phyloP scores from a whole-genome alignment of 2,797 vertebrate species.

The Bovichtus diacanthus region DNA sequence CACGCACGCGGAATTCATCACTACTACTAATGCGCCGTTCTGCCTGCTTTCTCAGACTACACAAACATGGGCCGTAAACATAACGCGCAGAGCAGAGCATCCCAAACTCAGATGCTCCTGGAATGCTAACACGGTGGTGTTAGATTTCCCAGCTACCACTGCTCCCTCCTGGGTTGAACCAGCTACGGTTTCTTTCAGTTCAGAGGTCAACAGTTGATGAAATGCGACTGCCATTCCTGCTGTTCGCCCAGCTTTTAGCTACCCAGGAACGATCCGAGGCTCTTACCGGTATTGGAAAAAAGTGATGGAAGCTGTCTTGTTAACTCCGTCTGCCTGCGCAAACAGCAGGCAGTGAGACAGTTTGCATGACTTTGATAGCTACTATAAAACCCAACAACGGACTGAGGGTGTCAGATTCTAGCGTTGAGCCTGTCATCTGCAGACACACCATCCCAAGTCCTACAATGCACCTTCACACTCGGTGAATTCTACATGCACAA shows the following conservation, averaged over 20 bases:
- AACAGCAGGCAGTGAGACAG: conserved; percentile 8
- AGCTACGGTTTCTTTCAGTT: conserved; percentile 61
- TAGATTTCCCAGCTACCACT: conserved; percentile 72
- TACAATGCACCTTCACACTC: conserved; percentile 45
- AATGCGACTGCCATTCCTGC: conserved; percentile 44
- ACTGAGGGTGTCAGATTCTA: conserved; percentile 35
- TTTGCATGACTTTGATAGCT: neutral
- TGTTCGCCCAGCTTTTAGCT: conserved; percentile 12
- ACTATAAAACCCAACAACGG: conserved; percentile 14
- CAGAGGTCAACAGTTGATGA: conserved; percentile 69
- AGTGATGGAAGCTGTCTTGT: conserved; percentile 20
- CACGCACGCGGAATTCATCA: conserved; percentile 71
- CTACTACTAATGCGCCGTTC: conserved; percentile 32
- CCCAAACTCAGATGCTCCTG: conserved; percentile 65
- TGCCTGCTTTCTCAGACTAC: conserved; percentile 56
- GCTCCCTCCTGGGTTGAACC: conserved; percentile 44
- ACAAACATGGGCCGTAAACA: conserved; percentile 73
- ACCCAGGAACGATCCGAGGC: neutral
- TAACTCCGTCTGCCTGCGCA: conserved; percentile 11
- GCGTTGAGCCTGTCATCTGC: conserved; percentile 47
- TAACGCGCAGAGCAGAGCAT: conserved; percentile 44
- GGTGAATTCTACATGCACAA: conserved; percentile 27
- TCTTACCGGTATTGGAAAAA: neutral
- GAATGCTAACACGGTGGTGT: conserved; percentile 80
- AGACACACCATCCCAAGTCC: conserved; percentile 18